A percentile compares a stretch with the other conserved stretches of the same genome.
Conservation (phyloP, 2,113 vertebrate species). For the Pangasianodon gigas region DNA sequence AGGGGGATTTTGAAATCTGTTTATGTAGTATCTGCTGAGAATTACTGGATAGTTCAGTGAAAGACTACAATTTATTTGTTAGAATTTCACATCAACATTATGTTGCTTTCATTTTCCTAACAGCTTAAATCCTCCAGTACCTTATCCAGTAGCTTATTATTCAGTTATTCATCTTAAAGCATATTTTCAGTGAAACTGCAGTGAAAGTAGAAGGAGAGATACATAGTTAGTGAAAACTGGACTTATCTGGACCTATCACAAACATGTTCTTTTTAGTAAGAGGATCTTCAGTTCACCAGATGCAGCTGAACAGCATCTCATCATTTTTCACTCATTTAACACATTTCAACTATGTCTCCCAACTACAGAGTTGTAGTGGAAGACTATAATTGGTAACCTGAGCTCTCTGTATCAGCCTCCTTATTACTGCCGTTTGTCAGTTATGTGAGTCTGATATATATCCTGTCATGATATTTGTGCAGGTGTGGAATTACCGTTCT, state of each 20-base stretch:
- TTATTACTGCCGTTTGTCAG: conserved; percentile 33
- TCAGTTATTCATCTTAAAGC: neutral
- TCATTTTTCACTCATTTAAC: conserved; percentile 7
- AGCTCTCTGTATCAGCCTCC: conserved; percentile 38
- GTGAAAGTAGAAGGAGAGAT: neutral
- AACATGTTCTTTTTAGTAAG: neutral
- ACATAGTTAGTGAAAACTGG: neutral
- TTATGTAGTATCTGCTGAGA: neutral
- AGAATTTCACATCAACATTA: neutral
- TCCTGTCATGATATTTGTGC: conserved; percentile 30
- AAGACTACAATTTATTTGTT: neutral
- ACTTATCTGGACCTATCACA: neutral
- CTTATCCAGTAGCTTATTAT: neutral
- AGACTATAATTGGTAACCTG: conserved; percentile 24
- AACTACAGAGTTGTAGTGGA: conserved; percentile 22
- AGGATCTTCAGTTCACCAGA: conserved; percentile 8
- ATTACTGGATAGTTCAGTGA: neutral
- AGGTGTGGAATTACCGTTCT: conserved; percentile 24
- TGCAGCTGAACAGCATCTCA: conserved; percentile 7
- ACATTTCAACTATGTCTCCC: conserved; percentile 6
- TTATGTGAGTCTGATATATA: conserved; percentile 26
- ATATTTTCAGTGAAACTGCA: neutral
- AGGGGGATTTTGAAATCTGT: neutral
- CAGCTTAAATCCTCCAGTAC: neutral
- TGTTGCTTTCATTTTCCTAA: neutral